Conservation (phyloP, 2,888 invertebrate species). For the Amphiduros pacificus region DNA sequence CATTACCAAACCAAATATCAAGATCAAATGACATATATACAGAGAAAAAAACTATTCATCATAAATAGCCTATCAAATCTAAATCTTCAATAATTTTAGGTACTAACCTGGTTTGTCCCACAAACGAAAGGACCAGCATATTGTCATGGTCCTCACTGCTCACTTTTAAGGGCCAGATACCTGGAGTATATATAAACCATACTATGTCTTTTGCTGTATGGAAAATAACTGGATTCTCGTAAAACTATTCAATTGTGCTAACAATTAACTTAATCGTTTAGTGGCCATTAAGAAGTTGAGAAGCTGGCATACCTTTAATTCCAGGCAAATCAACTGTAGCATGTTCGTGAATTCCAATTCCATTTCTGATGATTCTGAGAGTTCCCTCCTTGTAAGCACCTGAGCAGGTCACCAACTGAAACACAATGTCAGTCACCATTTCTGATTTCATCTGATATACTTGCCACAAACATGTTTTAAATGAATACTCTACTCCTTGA, state of each 20-base stretch:
- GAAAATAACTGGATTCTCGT: too few relatives aligned
- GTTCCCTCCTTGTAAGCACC: constrained; percentile 97
- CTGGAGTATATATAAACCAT: constrained; percentile 36
- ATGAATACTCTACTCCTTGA: too few relatives aligned
- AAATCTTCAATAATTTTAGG: background rate
- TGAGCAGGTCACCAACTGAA: constrained; percentile 92
- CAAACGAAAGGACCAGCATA: constrained; percentile 90
- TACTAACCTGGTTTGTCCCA: constrained; percentile 84
- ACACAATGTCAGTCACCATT: too few relatives aligned
- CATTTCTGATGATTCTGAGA: constrained; percentile 93
- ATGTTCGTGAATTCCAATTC: constrained; percentile 97
- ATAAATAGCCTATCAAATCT: too few relatives aligned
- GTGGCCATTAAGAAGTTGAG: background rate
- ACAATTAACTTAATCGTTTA: too few relatives aligned
- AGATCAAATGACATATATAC: background rate
- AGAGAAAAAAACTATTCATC: too few relatives aligned
- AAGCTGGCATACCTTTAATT: constrained; percentile 81
- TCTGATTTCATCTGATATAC: too few relatives aligned
- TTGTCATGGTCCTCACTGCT: constrained; percentile 72
- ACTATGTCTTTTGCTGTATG: too few relatives aligned
- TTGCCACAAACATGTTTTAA: too few relatives aligned
- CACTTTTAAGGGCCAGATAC: constrained; percentile 93
- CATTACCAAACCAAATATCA: constrained; percentile 61
- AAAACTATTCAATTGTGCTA: too few relatives aligned
- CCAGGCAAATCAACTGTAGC: constrained; percentile 96